Base-by-base conservation (phyloP, 2,888 invertebrate species). In the Andricus curvator region DNA sequence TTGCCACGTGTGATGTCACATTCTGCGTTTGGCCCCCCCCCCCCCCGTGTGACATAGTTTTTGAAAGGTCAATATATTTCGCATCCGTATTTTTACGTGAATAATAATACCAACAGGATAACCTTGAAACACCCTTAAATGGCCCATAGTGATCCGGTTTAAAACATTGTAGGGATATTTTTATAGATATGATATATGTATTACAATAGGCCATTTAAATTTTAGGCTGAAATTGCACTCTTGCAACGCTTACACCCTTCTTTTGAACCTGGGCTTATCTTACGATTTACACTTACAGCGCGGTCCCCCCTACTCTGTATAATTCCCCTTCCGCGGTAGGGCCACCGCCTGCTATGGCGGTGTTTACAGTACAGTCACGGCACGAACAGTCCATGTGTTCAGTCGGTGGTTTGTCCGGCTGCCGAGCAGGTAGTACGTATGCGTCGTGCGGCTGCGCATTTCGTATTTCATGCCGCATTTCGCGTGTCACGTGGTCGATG, bases 281-380 rank as follows among this genome's bases (percentile, higher is more conserved):
- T 70, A 17, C 68, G 37, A 37, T 9, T 37, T 37, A 51, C 25
- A 29, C 48, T 48, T 48, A 25, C 48, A 70, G 48, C 70, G 25
- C 29, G 29, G n/a, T 51, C 70, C 51, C 29, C 48, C 20, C 70
- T 48, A 17, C 70, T 70, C 70, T 51, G 29, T 70, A 51, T 17
- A n/a, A 70, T 70, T 70, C 70, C 70, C 68, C 80, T 41, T 41
- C 65, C 80, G 70, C 48, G 66, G 41, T 60, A 64, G 44, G 29
- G 70, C 79, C 78, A 78, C 78, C 77, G 80, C 78, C 79, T 56
- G 68, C 81, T 67, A 79, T 79, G 83, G 85, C 88, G 87, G 87
- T 91, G 91, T 91, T 91, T 91, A 91, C 90, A 90, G 88, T 86
- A 87, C 88, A 87, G 88, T 84, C 89, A 88, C 84, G 89, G 84